Conservation (phyloP, 2,797 vertebrate species). For the Gymnopithys bicolor region DNA sequence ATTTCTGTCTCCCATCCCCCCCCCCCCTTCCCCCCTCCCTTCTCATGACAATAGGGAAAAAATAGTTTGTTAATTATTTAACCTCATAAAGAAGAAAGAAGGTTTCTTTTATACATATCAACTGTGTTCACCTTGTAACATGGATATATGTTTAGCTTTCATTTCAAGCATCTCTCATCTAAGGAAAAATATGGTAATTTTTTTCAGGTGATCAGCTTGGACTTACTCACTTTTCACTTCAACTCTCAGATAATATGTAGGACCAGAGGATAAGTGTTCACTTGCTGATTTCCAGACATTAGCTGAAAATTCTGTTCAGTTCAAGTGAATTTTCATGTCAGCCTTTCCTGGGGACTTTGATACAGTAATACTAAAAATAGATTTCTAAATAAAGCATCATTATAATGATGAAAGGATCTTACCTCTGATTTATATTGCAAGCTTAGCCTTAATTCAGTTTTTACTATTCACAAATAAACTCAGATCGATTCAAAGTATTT, state of each 20-base stretch:
- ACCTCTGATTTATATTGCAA: background rate
- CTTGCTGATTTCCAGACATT: background rate
- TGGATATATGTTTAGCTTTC: background rate
- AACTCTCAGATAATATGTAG: background rate
- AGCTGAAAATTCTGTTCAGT: background rate
- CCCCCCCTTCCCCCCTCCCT: no score
- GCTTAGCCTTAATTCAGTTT: background rate
- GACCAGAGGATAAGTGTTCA: background rate
- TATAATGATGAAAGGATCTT: background rate
- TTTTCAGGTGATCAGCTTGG: background rate
- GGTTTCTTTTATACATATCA: background rate
- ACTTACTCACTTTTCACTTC: background rate
- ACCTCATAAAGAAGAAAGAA: background rate
- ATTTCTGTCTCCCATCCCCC: no score
- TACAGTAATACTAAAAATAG: background rate
- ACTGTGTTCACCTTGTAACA: background rate
- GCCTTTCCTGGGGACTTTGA: background rate
- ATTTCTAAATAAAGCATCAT: background rate
- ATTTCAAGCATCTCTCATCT: background rate
- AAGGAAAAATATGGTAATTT: background rate
- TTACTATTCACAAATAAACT: background rate
- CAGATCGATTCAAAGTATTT: background rate
- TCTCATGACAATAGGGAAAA: background rate
- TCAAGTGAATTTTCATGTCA: background rate
- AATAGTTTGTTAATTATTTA: background rate